These are phyloP conservation scores for Acanthosepion pharaonis DNA, from an alignment of 2,888 invertebrate genomes.

Conservation along the genomic window DNA sequence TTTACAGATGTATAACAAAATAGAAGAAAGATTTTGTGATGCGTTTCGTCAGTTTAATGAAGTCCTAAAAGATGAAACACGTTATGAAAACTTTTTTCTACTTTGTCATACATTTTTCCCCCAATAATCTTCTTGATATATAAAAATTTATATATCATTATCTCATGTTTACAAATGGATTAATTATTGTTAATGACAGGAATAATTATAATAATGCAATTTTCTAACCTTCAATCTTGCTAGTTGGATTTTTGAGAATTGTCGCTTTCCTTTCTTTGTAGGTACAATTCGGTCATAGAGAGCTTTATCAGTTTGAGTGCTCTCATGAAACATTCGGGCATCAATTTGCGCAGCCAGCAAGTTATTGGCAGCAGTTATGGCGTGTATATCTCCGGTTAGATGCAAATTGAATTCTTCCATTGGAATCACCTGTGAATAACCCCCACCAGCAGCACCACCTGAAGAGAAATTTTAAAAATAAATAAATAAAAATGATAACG, in stretches of 20 bases:
- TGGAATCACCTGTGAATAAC: constrained; percentile 95
- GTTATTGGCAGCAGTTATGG: constrained; percentile 98
- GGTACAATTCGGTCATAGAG: constrained; percentile 93
- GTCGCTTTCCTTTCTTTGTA: constrained; percentile 83
- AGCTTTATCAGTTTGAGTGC: constrained; percentile 87
- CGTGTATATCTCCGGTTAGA: constrained; percentile 97
- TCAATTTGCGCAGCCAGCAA: constrained; percentile 97
- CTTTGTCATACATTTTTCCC: no score
- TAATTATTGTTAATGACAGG: no score
- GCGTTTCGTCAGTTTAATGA: no score
- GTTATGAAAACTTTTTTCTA: no score
- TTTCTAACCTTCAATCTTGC: constrained; percentile 77
- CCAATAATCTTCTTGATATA: no score
- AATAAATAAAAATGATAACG: not conserved
- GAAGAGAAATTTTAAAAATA: not conserved
- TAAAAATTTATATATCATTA: no score
- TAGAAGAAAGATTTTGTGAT: no score
- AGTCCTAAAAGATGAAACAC: no score
- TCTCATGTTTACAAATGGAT: no score
- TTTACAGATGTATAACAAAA: no score
- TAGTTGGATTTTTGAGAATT: constrained; percentile 90
- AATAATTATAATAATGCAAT: not conserved
- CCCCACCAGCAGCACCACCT: constrained; percentile 98
- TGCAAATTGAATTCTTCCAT: constrained; percentile 99
- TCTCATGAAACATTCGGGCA: constrained; percentile 96